Evolutionary conservation across 2,888 invertebrate species (phyloP).

Genomic region (Myathropa florea): DNA sequence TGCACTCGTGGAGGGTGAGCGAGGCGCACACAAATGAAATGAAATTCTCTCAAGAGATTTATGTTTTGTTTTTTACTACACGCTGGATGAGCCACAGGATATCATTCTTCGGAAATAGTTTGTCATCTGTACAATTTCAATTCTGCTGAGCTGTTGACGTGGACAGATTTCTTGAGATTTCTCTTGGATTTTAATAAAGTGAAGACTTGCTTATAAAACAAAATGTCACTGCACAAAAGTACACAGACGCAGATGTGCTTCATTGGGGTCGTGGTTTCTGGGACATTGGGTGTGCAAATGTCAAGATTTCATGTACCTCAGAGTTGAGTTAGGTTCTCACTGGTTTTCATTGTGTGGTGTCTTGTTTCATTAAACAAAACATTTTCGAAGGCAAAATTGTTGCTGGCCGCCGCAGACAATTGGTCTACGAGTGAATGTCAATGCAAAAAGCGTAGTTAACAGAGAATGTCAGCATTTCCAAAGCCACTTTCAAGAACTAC

Average conservation of each 20-base stretch:
- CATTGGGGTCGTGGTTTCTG: no score
- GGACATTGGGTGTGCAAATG: no score
- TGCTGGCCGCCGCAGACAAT: no score
- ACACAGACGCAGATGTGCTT: neutral
- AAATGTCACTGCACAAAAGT: neutral
- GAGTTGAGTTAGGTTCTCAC: no score
- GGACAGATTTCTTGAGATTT: neutral
- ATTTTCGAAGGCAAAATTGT: no score
- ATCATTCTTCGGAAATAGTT: conserved; percentile 5
- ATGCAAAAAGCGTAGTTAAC: no score
- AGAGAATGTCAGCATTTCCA: no score
- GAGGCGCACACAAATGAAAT: neutral
- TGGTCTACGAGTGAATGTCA: no score
- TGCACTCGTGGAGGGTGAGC: neutral
- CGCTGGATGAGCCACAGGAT: neutral
- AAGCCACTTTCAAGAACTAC: no score
- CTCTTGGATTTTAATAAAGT: neutral
- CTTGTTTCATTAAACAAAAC: no score
- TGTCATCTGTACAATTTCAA: neutral
- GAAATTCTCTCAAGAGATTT: neutral
- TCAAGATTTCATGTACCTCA: no score
- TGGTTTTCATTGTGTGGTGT: no score
- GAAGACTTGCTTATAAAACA: neutral
- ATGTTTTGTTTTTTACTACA: neutral
- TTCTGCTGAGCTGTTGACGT: neutral